These are phyloP conservation scores for Paramormyrops kingsleyae DNA, from an alignment of 2,113 vertebrate genomes.

Conservation along the genomic window DNA sequence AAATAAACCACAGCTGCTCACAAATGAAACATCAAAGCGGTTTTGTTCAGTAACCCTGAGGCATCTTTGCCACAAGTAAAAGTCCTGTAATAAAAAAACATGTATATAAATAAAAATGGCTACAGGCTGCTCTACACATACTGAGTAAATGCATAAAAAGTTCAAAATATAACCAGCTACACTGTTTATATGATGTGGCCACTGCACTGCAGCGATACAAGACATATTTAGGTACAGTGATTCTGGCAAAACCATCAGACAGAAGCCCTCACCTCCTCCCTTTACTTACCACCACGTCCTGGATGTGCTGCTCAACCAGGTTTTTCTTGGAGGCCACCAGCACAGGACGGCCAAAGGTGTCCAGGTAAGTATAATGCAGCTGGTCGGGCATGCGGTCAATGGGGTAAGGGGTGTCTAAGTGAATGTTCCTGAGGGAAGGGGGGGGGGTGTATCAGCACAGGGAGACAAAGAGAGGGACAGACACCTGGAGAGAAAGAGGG, in stretches of 20 bases:
- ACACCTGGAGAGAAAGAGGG: background rate
- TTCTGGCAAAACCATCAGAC: background rate
- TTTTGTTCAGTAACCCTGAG: background rate
- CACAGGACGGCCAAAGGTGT: slow-evolving; percentile 92
- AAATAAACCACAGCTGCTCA: background rate
- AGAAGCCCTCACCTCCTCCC: background rate
- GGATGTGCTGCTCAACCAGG: slow-evolving; percentile 95
- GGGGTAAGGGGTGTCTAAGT: slow-evolving; percentile 87
- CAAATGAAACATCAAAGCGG: background rate
- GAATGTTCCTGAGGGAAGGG: slow-evolving; percentile 70
- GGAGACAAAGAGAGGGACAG: background rate
- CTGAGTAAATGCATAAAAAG: background rate
- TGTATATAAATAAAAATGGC: background rate
- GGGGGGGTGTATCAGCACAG: background rate
- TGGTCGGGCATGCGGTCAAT: slow-evolving; percentile 76
- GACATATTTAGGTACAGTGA: background rate
- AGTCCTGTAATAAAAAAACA: background rate
- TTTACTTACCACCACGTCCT: slow-evolving; percentile 84
- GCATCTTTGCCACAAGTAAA: background rate
- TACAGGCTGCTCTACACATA: background rate
- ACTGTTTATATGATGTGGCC: background rate
- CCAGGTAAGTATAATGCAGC: slow-evolving; percentile 92
- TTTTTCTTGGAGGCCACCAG: slow-evolving; percentile 89
- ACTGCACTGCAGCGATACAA: background rate
- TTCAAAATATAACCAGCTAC: background rate